phyloP scores from a whole-genome alignment of 2,797 vertebrate species.

The Limosa lapponica region DNA sequence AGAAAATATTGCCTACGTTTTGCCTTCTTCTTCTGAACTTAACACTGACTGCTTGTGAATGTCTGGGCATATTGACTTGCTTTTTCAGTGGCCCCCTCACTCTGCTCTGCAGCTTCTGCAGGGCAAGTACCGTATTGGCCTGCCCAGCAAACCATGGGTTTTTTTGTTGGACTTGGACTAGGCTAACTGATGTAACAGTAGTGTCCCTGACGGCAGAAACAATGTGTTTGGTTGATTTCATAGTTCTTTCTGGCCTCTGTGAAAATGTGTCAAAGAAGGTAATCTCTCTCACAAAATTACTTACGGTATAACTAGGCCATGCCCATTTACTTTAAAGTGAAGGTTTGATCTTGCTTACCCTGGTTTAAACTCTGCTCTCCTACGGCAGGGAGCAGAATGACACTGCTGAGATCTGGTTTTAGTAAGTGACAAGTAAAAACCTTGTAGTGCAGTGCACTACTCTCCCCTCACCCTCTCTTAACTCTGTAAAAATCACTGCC shows the following conservation, averaged over 20 bases:
- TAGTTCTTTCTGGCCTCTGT: not conserved
- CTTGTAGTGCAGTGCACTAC: not conserved
- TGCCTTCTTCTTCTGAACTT: not conserved
- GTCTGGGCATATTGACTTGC: not conserved
- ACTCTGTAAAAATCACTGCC: not conserved
- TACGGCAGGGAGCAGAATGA: not conserved
- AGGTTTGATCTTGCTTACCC: not conserved
- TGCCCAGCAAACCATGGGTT: not conserved
- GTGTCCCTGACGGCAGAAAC: not conserved
- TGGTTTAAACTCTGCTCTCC: not conserved
- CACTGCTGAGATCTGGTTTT: not conserved
- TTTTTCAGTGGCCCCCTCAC: not conserved
- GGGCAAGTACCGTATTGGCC: not conserved
- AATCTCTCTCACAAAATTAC: not conserved
- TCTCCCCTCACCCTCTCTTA: not conserved
- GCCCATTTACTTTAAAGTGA: not conserved
- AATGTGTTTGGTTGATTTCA: not conserved
- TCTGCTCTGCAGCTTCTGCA: not conserved
- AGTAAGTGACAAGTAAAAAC: not conserved
- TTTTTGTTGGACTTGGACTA: not conserved
- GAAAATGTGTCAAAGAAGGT: not conserved
- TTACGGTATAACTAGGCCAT: not conserved
- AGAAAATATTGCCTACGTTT: not conserved
- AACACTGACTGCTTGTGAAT: not conserved
- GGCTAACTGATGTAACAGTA: not conserved